phyloP scores from a whole-genome alignment of 2,113 vertebrate species.

The Vimba vimba region DNA sequence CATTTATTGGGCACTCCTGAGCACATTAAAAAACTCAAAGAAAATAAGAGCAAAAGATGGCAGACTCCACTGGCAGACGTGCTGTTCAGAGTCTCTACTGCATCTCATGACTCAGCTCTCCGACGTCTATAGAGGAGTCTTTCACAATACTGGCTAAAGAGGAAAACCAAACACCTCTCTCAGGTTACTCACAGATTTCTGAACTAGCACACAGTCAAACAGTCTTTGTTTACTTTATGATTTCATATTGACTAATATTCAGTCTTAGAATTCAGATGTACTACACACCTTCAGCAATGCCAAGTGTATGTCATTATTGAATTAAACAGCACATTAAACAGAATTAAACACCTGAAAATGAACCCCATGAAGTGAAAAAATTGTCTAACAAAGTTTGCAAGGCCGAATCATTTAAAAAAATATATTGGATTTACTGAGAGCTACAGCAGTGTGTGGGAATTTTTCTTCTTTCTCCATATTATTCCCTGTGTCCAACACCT shows the following conservation, averaged over 20 bases:
- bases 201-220: not conserved
- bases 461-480: not conserved
- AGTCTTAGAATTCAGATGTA: not conserved
- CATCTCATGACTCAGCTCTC: not conserved
- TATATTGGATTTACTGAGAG: not conserved
- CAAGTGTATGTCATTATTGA: not conserved
- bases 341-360: not conserved
- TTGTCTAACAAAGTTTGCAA: not conserved
- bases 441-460: not conserved
- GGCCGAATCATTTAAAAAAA: not conserved
- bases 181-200: conserved; percentile 4
- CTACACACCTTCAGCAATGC: not conserved
- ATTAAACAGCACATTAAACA: not conserved
- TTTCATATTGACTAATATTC: conserved; percentile 20
- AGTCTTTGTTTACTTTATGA: conserved; percentile 5
- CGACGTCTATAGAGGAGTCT: not conserved
- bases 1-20: not conserved
- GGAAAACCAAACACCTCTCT: conserved; percentile 16
- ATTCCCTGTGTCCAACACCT: not conserved
- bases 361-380: not conserved
- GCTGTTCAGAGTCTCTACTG: conserved; percentile 10
- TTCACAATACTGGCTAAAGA: conserved; percentile 3
- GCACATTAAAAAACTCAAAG: conserved; percentile 37
- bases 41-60: conserved; percentile 13
- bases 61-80: not conserved